Evolutionary conservation across 1,140 invertebrate species (phyloP).

Genomic region (Amyelois transitella): DNA sequence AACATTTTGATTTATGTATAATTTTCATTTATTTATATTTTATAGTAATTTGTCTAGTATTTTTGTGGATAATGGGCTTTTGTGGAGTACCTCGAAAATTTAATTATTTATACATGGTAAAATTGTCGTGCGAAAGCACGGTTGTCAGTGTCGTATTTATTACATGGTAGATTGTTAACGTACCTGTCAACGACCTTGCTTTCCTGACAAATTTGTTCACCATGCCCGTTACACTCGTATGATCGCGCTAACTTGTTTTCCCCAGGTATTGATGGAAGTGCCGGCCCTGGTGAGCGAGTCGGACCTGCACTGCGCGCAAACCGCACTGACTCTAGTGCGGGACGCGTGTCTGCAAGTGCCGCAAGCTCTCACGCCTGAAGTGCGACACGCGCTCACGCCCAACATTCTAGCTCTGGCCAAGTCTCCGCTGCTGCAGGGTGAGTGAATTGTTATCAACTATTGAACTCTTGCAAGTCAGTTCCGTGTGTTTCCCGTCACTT

Average conservation of each 20-base stretch:
- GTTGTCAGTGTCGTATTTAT: too few species aligned
- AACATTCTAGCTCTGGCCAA: constrained; percentile 91
- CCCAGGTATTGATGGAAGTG: constrained; percentile 74
- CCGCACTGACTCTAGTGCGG: constrained; percentile 85
- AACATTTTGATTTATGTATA: constrained; percentile 21
- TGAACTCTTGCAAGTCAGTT: too few species aligned
- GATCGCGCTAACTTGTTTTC: too few species aligned
- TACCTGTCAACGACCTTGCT: too few species aligned
- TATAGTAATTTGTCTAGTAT: neutral
- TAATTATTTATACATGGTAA: too few species aligned
- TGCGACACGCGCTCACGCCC: constrained; percentile 79
- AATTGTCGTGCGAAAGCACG: too few species aligned
- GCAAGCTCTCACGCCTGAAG: constrained; percentile 79
- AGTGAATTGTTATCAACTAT: neutral
- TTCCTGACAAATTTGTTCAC: too few species aligned
- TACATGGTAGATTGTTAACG: too few species aligned
- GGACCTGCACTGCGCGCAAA: constrained; percentile 96
- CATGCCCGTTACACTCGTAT: too few species aligned
- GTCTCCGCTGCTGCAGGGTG: constrained; percentile 91
- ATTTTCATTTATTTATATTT: neutral
- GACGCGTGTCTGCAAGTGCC: constrained; percentile 83
- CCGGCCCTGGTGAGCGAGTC: constrained; percentile 93
- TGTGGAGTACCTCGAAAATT: too few species aligned
- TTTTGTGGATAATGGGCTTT: too few species aligned
- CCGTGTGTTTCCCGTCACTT: too few species aligned